Percentiles rank a stretch among this genome's conserved stretches.
Evolutionary conservation across 2,113 vertebrate genomes (phyloP).

Genomic region (Stegostoma tigrinum): DNA sequence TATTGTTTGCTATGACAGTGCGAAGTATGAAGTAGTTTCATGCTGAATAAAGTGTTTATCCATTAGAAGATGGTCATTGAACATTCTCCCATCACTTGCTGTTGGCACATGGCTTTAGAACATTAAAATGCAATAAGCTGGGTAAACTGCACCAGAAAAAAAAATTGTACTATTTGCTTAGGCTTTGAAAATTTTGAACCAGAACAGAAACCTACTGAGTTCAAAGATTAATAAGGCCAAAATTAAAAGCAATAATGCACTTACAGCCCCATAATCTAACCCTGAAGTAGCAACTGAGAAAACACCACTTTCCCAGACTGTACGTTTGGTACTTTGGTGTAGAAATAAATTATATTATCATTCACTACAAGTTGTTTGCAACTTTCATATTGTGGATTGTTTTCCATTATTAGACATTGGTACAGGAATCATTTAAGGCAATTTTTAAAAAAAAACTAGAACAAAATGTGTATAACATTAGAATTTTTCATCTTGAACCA

Average conservation of each 20-base stretch:
- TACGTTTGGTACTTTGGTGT: not conserved
- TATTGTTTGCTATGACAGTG: not conserved
- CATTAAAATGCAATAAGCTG: not conserved
- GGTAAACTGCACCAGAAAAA: conserved; percentile 9
- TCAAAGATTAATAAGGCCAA: not conserved
- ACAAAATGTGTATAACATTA: not conserved
- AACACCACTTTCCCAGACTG: not conserved
- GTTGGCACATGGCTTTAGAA: conserved; percentile 11
- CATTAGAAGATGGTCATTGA: conserved; percentile 20
- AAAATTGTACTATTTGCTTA: not conserved
- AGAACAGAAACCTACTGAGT: not conserved
- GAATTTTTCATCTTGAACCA: not conserved
- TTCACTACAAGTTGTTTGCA: not conserved
- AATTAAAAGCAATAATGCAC: not conserved
- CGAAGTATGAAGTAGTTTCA: conserved; percentile 12
- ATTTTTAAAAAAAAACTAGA: not conserved
- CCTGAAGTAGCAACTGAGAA: not conserved
- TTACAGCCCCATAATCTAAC: not conserved
- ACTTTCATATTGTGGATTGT: not conserved
- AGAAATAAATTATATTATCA: not conserved
- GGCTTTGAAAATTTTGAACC: not conserved
- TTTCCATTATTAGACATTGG: not conserved
- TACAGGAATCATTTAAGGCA: not conserved
- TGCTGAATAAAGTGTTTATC: conserved; percentile 21
- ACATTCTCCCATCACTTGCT: conserved; percentile 34